phyloP scores from a whole-genome alignment of 2,797 vertebrate genomes.

The Falco rusticolus region DNA sequence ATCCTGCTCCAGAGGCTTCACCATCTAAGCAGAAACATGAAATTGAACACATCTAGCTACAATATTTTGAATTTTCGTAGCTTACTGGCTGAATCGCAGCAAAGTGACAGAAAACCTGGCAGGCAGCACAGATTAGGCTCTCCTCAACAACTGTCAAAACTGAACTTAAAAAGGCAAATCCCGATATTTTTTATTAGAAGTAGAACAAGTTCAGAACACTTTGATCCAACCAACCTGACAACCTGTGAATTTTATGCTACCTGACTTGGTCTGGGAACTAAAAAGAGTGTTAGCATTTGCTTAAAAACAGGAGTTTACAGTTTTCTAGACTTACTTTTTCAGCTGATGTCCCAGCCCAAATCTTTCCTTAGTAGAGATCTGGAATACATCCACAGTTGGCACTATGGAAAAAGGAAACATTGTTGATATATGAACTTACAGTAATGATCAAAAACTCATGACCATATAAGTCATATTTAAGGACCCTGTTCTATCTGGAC shows the following conservation, averaged over 20 bases:
- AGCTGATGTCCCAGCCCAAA: slow-evolving; percentile 91
- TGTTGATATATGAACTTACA: not conserved
- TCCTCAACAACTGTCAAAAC: not conserved
- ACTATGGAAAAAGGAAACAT: slow-evolving; percentile 71
- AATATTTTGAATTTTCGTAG: not conserved
- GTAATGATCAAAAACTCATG: not conserved
- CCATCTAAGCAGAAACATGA: not conserved
- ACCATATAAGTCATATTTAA: not conserved
- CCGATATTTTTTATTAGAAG: not conserved
- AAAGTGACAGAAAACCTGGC: not conserved
- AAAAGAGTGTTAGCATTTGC: not conserved
- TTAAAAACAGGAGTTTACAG: not conserved
- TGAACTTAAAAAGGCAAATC: not conserved
- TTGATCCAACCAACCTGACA: not conserved
- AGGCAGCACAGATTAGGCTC: not conserved
- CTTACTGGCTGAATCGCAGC: not conserved
- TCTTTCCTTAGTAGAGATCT: slow-evolving; percentile 89
- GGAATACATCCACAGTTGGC: slow-evolving; percentile 91
- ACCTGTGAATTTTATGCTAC: not conserved
- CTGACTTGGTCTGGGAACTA: not conserved
- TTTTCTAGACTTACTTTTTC: slow-evolving; percentile 84
- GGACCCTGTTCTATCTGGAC: not conserved
- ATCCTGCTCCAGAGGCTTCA: not conserved
- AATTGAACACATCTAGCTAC: not conserved
- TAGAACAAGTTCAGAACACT: not conserved